Base-by-base conservation (phyloP, 2,888 invertebrate species). In the Amblyjoppa proteus region DNA sequence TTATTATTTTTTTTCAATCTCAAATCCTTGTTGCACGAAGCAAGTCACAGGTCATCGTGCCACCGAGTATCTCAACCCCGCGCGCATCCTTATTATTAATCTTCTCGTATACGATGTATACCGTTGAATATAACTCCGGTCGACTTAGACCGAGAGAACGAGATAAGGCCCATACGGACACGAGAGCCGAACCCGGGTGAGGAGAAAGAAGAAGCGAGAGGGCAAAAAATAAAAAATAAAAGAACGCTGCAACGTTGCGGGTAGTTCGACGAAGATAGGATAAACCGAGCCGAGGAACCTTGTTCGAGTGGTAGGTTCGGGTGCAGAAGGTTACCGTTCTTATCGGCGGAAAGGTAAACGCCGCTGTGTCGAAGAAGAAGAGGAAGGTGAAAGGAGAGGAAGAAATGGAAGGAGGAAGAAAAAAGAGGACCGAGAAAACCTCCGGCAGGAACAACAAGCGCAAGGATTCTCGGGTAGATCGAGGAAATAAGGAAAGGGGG, bases 401-500 rank as follows among this genome's bases (percentile, higher is more conserved):
- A 53, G 31, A 76, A 66, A 49, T 64, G 45, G 69, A 70, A 38
- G 31, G 28, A 69, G 66, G 66, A 58, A 69, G 53, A 66, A 53
- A 58, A 81, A 34, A 53, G 53, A 79, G 70, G 61, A 51, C 73
- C 74, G 53, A 56, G 83, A 85, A 88, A 88, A 88, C 81, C 75
- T 86, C 84, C 79, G 66, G 75, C 71, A 75, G 85, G 56, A 61
- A 84, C 76, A 81, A 82, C 56, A 70, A 78, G 81, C 76, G 84
- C 83, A 88, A 85, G 87, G 81, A 85, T 83, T 85, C 79, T 83
- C 85, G 76, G 85, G 85, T 80, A 82, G 82, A 85, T 82, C 85
- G 75, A 64, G 58, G 20, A 85, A 85, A 85, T 82, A 85, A 85
- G 75, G 78, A 81, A 64, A 70, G 64, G 51, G 74, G 56, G 25